Evolutionary conservation across 2,888 invertebrate genomes (phyloP), one percentile per base, ranked within the genome.

Genomic region (Coelinius sp.): DNA sequence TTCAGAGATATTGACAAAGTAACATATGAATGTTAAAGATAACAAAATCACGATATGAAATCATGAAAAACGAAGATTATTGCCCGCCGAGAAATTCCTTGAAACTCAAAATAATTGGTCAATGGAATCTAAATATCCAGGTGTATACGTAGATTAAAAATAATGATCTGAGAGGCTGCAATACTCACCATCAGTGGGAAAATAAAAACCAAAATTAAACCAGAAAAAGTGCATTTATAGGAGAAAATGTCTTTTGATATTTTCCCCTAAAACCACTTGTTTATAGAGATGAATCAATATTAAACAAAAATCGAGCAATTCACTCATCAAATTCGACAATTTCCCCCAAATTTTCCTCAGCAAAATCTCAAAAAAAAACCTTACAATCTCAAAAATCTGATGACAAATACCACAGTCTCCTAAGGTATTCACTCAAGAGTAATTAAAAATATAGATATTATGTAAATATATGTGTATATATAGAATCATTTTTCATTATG

Each of bases 391-490:
- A 1, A 49, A 14, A 1, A 49, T 10, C 46, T 49, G 46, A 20
- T 49, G 17, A 20, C 46, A 49, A 49, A 49, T 49, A 49, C 46
- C 7, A 49, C 46, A 49, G 46, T 17, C 46, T 49, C 46, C 8
- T 49, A 82, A 84, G 80, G 78, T n/a, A n/a, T 82, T 80, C 78
- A 75, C 80, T 84, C 78, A 79, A 83, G 84, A 83, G 80, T 84
- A 83, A 84, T 81, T 82, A 84, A 83, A 83, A 83, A 83, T 83
- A 84, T 85, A 83, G 82, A 81, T 76, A 81, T 56, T 82, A 80
- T 82, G 78, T 80, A 78, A 81, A 80, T 81, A 77, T 79, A 77
- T 78, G 75, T 62, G 65, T 73, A 76, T 78, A 75, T 78, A 77
- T 78, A 78, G 77, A 75, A 79, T 73, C 79, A n/a, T 64, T 68